Base-by-base conservation (phyloP, 2,888 invertebrate genomes). In the Diarsia rubi region DNA sequence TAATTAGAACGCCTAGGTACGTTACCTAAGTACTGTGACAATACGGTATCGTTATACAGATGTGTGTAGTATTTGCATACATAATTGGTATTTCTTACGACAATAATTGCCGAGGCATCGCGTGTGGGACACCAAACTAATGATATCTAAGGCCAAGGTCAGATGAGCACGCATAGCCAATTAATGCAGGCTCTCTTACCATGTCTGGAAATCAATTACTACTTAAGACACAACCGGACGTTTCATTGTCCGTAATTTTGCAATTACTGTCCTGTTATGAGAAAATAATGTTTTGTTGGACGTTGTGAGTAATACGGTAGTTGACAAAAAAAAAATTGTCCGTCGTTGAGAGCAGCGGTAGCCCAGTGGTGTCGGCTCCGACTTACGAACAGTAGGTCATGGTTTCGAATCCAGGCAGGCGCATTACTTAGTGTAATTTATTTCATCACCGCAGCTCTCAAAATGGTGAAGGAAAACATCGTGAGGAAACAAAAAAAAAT, bases 141-240 rank as follows among this genome's bases (percentile, higher is more conserved):
- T 88, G 84, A 91, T 90, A 87, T 85, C 86, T 90, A 92, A 93
- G 93, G 91, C 91, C 93, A 94, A 94, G 94, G 94, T 88, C 92
- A 87, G 80, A 88, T 86, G 84, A 86, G 88, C 93, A 93, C 91
- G 92, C 92, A 88, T 92, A 91, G 86, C 89, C 88, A 90, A 93
- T 92, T 92, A 92, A 87, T 88, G 79, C 79, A 83, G 81, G 78
- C 79, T 84, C 84, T 87, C 82, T 86, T 79, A 83, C 89, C 81
- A 88, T 84, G 88, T 87, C 90, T 90, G 85, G 85, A 86, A 90
- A 88, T 88, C 88, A 90, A 91, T 91, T 89, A 88, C 76, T 78
- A 80, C 81, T 84, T 73, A 84, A 79, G 84, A 81, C 31, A 78
- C 74, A 84, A 87, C 86, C 89, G 88, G 88, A 88, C 83, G 85